phyloP scores from a whole-genome alignment of 2,113 vertebrate genomes.

The Rhadina sibilatrix region DNA sequence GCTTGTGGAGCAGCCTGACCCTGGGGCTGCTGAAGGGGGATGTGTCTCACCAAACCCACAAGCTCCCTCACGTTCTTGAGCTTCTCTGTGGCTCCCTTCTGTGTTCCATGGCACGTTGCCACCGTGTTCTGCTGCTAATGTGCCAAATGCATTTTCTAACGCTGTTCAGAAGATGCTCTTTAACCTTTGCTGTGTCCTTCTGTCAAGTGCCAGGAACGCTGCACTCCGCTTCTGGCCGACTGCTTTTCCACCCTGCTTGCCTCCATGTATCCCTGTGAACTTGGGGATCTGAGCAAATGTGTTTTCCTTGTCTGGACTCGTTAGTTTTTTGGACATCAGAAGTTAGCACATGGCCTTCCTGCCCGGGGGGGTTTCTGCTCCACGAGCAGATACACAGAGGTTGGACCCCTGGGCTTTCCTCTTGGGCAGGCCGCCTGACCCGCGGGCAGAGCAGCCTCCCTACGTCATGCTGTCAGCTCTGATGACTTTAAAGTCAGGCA shows the following conservation, averaged over 20 bases:
- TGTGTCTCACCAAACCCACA: not conserved
- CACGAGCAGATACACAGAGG: accelerated
- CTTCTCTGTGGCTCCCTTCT: accelerated
- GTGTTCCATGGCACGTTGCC: not conserved
- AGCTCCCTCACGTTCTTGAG: not conserved
- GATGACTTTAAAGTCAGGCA: not conserved
- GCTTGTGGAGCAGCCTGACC: not conserved
- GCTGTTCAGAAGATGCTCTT: not conserved
- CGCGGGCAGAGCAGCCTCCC: accelerated
- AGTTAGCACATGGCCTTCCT: not conserved
- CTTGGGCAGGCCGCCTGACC: accelerated
- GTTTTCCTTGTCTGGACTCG: not conserved
- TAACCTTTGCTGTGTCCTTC: not conserved
- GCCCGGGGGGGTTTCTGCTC: not conserved
- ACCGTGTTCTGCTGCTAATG: accelerated
- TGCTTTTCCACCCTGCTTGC: not conserved
- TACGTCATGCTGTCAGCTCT: not conserved
- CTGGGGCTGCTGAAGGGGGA: not conserved
- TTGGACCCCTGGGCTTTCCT: not conserved
- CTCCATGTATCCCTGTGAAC: accelerated
- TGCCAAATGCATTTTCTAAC: not conserved
- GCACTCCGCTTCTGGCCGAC: not conserved
- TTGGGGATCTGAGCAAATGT: not conserved
- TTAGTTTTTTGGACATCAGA: not conserved
- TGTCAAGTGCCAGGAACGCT: not conserved